These are phyloP conservation scores for Brachyptera putata DNA, from an alignment of 2,888 invertebrate genomes.

Conservation along the genomic window DNA sequence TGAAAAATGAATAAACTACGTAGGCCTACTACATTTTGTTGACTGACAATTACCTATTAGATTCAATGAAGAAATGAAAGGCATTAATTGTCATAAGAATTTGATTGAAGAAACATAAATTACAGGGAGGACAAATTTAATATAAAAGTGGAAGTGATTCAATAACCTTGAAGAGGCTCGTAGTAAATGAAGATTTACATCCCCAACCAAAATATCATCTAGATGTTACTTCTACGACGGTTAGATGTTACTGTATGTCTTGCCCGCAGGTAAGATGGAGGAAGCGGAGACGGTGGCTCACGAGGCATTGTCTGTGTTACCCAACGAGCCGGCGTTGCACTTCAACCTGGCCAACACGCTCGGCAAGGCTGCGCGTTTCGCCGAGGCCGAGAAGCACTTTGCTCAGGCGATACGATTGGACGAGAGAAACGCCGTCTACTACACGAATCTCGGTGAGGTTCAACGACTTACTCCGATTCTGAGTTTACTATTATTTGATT, in stretches of 20 bases:
- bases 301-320: conserved; percentile 64
- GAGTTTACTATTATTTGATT: conserved; percentile 20
- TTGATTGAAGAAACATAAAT: no score
- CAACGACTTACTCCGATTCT: not conserved
- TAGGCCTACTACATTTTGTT: no score
- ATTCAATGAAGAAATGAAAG: no score
- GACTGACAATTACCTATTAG: no score
- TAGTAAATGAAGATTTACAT: no score
- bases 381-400: conserved; percentile 78
- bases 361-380: conserved; percentile 74
- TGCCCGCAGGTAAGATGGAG: conserved; percentile 54
- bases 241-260: conserved; percentile 15
- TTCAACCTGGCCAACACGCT: conserved; percentile 86
- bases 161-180: no score
- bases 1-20: no score
- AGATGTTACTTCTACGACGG: no score
- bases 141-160: no score
- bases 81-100: no score
- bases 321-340: conserved; percentile 70
- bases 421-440: conserved; percentile 72
- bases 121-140: no score
- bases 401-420: conserved; percentile 65
- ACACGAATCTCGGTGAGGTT: conserved; percentile 80
- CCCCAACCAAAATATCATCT: no score
- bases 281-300: conserved; percentile 67